Evolutionary conservation across 1,140 invertebrate species (phyloP).

Genomic region (Dreissena polymorpha): DNA sequence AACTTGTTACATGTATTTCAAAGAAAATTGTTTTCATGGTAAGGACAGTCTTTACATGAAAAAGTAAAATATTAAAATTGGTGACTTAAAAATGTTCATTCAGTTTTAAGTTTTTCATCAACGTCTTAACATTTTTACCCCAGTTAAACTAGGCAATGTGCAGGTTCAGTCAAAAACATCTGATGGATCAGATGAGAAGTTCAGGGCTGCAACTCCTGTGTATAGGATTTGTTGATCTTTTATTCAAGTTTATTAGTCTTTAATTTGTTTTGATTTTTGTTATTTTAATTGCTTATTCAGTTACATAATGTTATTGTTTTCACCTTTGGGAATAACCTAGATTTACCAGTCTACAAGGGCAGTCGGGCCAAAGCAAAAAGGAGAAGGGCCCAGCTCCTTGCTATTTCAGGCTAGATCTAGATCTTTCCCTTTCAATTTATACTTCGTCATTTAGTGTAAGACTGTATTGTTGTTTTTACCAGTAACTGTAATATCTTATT

Average conservation of each 20-base stretch:
- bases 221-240: conserved; percentile 54
- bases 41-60: too few relatives aligned
- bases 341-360: background rate
- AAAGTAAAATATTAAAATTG: too few relatives aligned
- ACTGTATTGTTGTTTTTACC: too few relatives aligned
- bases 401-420: too few relatives aligned
- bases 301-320: conserved; percentile 12
- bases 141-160: conserved; percentile 73
- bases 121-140: conserved; percentile 36
- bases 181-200: conserved; percentile 75
- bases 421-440: too few relatives aligned
- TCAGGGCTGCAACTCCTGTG: conserved; percentile 73
- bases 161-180: conserved; percentile 70
- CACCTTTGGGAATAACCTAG: background rate
- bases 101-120: background rate
- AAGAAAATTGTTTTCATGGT: too few relatives aligned
- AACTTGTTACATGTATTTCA: too few relatives aligned
- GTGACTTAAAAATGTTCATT: too few relatives aligned
- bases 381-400: background rate
- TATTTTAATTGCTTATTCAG: background rate
- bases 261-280: too few relatives aligned
- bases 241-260: too few relatives aligned
- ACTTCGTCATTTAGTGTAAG: too few relatives aligned
- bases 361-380: background rate
- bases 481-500: background rate